Evolutionary conservation across 2,888 invertebrate species (phyloP), one percentile per base, ranked within the genome.

Genomic region (Drosophila setosimentum): DNA sequence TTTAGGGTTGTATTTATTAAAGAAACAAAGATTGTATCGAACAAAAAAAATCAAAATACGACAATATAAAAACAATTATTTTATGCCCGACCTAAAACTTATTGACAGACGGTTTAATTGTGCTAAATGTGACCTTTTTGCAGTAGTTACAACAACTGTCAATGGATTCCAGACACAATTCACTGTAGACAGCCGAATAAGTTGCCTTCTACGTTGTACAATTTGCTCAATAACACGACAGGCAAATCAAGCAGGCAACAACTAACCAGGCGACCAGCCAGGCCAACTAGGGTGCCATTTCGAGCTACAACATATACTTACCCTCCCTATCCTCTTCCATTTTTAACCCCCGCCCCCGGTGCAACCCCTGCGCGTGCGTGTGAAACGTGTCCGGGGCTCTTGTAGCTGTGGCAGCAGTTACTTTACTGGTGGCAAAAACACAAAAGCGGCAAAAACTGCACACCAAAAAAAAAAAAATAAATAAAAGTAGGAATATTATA

Each of bases 191-290:
- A 29, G 42, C 40, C 53, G 48, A 57, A 74, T 63, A 58, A 65
- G 63, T 63, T 69, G 63, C 68, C 68, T 76, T 66, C 69, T 69
- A 79, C 80, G 74, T 74, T 80, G 88, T 80, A 86, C 83, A 88
- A 86, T 86, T 86, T 83, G 83, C 76, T 87, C 84, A 83, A 88
- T 86, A 86, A 88, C 87, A 88, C 78, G 89, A 83, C 89, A 83
- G 75, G 80, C 80, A 78, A 72, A 80, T 75, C 72, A 70, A 57
- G 67, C 76, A 49, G 33, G 48, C 62, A 72, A 65, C 64, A 63
- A 62, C 58, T 50, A 72, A 68, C 37, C 57, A 29, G 54, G 37
- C 42, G 37, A 57, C 51, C 74, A 68, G 71, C 64, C 81, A 68
- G 68, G 69, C 82, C 82, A 80, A 80, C 84, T 82, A 87, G 84